Percentiles rank a stretch among this genome's conserved stretches.
Evolutionary conservation across 2,797 vertebrate species (phyloP).

Genomic region (Agapornis canus): DNA sequence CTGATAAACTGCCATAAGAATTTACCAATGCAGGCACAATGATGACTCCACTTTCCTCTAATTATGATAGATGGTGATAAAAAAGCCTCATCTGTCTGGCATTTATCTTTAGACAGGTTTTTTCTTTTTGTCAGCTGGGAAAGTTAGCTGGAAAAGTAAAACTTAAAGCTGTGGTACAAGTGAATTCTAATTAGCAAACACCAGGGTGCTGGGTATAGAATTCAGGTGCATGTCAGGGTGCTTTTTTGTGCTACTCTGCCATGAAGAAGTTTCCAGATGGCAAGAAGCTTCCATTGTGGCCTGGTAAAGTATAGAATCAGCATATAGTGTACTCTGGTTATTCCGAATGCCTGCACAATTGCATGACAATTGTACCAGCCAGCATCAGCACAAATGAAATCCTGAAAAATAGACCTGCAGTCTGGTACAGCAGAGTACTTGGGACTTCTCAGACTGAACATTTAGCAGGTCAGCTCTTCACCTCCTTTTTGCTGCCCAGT

Average conservation of each 20-base stretch:
- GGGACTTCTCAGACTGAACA: not conserved
- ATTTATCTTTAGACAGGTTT: not conserved
- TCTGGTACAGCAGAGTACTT: not conserved
- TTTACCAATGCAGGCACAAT: not conserved
- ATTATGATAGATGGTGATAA: not conserved
- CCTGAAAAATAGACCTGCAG: not conserved
- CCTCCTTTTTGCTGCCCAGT: not conserved
- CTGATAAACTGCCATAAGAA: not conserved
- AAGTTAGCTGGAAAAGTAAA: not conserved
- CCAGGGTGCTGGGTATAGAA: not conserved
- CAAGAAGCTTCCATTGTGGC: not conserved
- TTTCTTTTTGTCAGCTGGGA: not conserved
- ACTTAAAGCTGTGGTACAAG: not conserved
- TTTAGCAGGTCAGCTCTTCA: not conserved
- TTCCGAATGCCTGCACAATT: not conserved
- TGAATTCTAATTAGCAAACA: not conserved
- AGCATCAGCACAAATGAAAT: not conserved
- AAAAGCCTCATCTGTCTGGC: not conserved
- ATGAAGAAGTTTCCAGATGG: not conserved
- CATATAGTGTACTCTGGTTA: not conserved
- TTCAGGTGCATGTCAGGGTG: not conserved
- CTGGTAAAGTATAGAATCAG: not conserved
- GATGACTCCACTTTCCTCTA: not conserved
- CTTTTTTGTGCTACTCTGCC: not conserved
- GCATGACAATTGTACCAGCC: not conserved